Evolutionary conservation across 1,140 invertebrate genomes (phyloP).

Genomic region (Pemphigus obesinymphae): DNA sequence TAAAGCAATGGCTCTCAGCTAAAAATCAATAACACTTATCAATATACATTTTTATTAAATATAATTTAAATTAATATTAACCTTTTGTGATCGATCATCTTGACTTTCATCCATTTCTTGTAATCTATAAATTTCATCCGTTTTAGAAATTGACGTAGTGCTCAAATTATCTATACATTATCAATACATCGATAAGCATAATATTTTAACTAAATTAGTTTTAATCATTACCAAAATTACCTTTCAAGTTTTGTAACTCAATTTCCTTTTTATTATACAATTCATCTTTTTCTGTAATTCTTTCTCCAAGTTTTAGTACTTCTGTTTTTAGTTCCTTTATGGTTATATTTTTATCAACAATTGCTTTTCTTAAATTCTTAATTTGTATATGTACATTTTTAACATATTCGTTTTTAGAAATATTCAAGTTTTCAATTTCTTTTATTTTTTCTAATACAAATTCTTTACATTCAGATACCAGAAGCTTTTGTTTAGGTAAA

Average conservation of each 20-base stretch:
- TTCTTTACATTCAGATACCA: neutral
- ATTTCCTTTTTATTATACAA: neutral
- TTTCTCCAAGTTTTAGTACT: neutral
- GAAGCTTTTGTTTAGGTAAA: constrained; percentile 12
- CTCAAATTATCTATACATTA: constrained; percentile 45
- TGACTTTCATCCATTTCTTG: constrained; percentile 50
- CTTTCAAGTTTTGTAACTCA: neutral
- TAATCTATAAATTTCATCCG: constrained; percentile 48
- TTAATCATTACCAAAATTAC: neutral
- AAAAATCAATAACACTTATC: constrained; percentile 42
- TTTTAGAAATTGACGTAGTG: constrained; percentile 49
- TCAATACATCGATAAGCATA: neutral
- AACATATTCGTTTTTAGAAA: neutral
- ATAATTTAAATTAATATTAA: constrained; percentile 38
- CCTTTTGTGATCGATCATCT: constrained; percentile 50
- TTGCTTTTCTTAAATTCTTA: neutral
- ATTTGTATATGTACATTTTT: neutral
- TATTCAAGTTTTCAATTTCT: constrained; percentile 5
- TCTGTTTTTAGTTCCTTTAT: neutral
- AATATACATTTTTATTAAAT: neutral
- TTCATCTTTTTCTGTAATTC: neutral
- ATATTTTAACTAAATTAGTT: neutral
- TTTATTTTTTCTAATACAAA: constrained; percentile 7
- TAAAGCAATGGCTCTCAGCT: constrained; percentile 55
- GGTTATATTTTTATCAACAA: neutral